phyloP scores from a whole-genome alignment of 2,113 vertebrate genomes.

The Perognathus longimembris region DNA sequence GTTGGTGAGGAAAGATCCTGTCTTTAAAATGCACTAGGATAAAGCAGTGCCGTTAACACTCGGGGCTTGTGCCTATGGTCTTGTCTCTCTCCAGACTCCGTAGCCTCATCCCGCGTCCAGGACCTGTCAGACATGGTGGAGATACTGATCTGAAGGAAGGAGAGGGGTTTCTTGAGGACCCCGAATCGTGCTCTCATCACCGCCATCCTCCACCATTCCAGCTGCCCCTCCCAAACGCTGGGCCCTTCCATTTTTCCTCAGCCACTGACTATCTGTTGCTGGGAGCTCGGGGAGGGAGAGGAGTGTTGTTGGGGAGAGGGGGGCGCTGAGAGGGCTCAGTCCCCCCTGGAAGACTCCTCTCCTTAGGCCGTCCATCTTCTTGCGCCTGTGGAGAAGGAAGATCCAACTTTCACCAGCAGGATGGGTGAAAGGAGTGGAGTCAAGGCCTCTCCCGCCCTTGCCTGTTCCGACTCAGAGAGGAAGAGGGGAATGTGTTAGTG shows the following conservation, averaged over 20 bases:
- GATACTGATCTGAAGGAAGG: conserved; percentile 88
- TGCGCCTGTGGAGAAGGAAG: neutral
- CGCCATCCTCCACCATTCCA: conserved; percentile 5
- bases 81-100: conserved; percentile 82
- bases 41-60: neutral
- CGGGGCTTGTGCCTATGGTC: neutral
- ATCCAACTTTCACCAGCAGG: neutral
- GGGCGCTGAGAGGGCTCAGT: neutral
- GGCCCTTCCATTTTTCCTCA: neutral
- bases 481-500: neutral
- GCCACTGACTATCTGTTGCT: neutral
- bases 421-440: neutral
- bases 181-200: neutral
- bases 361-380: conserved; percentile 2
- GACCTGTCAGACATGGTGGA: conserved; percentile 89
- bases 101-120: conserved; percentile 64
- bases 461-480: neutral
- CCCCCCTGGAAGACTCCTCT: neutral
- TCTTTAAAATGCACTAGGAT: neutral
- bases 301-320: neutral
- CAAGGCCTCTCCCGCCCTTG: neutral
- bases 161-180: neutral
- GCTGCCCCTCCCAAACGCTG: neutral
- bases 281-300: neutral
- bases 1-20: neutral